Base-by-base conservation (phyloP, 2,113 vertebrate species). In the Notothenia rossii region DNA sequence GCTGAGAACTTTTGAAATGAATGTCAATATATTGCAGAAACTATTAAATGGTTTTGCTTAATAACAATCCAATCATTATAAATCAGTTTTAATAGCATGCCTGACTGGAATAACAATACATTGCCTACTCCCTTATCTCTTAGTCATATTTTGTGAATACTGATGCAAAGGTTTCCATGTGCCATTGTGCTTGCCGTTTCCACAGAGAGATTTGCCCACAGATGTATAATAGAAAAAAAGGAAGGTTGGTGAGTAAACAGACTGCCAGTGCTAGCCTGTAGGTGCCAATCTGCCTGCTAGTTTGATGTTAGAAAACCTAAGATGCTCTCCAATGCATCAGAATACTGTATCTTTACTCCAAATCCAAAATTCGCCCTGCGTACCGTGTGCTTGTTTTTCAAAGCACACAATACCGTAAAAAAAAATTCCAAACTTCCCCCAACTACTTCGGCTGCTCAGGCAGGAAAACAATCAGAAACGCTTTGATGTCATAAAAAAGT, bases 151-250 rank as follows among this genome's bases (percentile, higher is more conserved):
- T 67, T 59, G 72, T 78, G 54, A 60, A 62, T 79, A 58, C 63
- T 40, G 63, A 73, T 70, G 55, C 55, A 54, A 84, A 87, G 67
- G 53, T 83, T 81, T 85, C 70, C 49, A 14, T 80, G 77, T 88
- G 83, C 83, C 72, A 85, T 70, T 79, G 87, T 60, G 70, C 70
- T 83, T 81, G 81, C 71, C 46, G 55, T 82, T 77, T 91, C 85
- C 71, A 53, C 79, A 55, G 77, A 90, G 83, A 82, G 7, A 55
- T 75, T 60, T 77, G 48, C 75, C 79, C 90, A 88, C 36, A 87
- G 88, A 92, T 88, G 86, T 89, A 91, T 91, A 71, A 92, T 89
- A 89, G 60, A 89, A 89, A 91, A 91, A 82, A 88, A 72, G 72
- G 22, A 79, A 29, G 72, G 83, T 82, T 91, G 83, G 85, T 45